phyloP scores from a whole-genome alignment of 2,113 vertebrate genomes.

The Aphyosemion australe region DNA sequence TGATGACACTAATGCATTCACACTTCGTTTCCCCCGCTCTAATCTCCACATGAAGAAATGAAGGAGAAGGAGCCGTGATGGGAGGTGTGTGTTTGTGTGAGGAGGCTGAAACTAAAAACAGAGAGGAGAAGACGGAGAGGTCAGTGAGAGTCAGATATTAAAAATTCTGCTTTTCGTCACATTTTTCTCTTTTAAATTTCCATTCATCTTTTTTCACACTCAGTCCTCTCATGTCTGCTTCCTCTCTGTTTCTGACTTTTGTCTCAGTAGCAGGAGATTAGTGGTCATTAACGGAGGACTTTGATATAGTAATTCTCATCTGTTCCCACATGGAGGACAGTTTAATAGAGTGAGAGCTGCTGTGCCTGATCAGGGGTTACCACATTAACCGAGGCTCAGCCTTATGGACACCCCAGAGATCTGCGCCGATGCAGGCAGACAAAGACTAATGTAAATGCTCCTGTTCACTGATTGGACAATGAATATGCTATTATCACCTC shows the following conservation, averaged over 20 bases:
- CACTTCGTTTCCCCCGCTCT: constrained; percentile 57
- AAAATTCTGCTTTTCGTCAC: constrained; percentile 32
- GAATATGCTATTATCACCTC: constrained; percentile 21
- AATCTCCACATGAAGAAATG: constrained; percentile 48
- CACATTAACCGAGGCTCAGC: constrained; percentile 57
- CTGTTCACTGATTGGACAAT: constrained; percentile 1
- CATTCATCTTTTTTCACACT: constrained; percentile 35
- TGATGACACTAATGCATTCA: constrained; percentile 68
- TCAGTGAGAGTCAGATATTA: constrained; percentile 56
- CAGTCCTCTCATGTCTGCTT: constrained; percentile 25
- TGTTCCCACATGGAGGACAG: constrained; percentile 62
- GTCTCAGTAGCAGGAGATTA: constrained; percentile 57
- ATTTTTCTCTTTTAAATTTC: constrained; percentile 19
- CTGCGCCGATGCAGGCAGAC: not conserved
- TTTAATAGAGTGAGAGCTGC: constrained; percentile 61
- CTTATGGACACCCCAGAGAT: constrained; percentile 29
- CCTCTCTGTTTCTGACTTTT: constrained; percentile 23
- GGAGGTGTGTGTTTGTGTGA: constrained; percentile 1
- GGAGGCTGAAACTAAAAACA: constrained; percentile 9
- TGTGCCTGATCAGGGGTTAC: constrained; percentile 40
- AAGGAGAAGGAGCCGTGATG: constrained; percentile 13
- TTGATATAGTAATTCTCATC: constrained; percentile 69
- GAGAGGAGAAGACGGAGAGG: constrained; percentile 19
- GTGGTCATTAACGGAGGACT: constrained; percentile 63
- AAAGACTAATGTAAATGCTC: constrained; percentile 19